phyloP scores from a whole-genome alignment of 2,113 vertebrate species.

The Vanacampus margaritifer region DNA sequence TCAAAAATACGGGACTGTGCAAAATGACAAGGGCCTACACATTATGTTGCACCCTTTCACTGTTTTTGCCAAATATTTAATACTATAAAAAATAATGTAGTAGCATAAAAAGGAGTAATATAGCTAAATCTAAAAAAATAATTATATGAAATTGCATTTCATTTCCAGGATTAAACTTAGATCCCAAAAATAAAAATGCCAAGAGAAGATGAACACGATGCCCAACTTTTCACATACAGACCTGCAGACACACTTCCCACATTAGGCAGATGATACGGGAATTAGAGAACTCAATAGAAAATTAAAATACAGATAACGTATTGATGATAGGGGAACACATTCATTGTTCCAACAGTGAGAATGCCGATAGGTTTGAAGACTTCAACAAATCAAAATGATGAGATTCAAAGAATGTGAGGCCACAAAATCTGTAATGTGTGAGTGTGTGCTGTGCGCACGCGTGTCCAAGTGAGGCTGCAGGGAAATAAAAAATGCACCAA shows the following conservation, averaged over 20 bases:
- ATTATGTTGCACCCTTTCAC: too few relatives aligned
- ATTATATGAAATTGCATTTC: too few relatives aligned
- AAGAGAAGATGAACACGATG: neutral
- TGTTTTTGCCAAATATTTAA: too few relatives aligned
- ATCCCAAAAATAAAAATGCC: neutral
- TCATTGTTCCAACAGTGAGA: conserved; percentile 12
- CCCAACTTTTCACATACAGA: neutral
- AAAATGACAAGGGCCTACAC: too few relatives aligned
- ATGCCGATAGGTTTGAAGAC: conserved; percentile 6
- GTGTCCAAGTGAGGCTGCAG: neutral
- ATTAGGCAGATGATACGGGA: neutral
- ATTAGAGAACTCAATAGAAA: neutral
- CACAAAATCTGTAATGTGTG: conserved; percentile 1
- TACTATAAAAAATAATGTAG: too few relatives aligned
- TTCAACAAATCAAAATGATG: conserved; percentile 11
- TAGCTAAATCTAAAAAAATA: too few relatives aligned
- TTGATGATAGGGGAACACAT: neutral
- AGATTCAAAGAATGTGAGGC: conserved; percentile 17
- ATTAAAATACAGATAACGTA: neutral
- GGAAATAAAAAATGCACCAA: conserved; percentile 12
- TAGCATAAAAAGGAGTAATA: too few relatives aligned
- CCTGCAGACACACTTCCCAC: neutral
- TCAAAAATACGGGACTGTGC: too few relatives aligned
- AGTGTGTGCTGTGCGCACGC: neutral
- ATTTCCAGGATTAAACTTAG: too few relatives aligned